phyloP scores from a whole-genome alignment of 2,797 vertebrate genomes.

The Macroramphosus scolopax region DNA sequence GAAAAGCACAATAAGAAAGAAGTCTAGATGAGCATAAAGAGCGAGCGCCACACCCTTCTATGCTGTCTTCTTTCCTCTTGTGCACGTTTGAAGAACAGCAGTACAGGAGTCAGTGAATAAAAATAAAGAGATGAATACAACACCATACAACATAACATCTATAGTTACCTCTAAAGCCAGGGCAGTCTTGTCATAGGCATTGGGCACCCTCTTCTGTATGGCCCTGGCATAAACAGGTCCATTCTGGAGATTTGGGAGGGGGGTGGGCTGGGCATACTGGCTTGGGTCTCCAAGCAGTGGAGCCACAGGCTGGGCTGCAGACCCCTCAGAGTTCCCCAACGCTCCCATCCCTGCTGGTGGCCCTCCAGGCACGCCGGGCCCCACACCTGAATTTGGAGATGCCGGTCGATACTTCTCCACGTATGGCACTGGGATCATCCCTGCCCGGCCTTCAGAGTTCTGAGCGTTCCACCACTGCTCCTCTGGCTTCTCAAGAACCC shows the following conservation, averaged over 20 bases:
- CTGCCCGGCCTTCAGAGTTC: constrained; percentile 90
- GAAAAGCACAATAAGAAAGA: no score
- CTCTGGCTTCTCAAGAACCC: constrained; percentile 95
- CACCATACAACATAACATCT: no score
- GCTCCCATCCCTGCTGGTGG: constrained; percentile 36
- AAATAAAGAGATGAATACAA: no score
- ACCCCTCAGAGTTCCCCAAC: constrained; percentile 87
- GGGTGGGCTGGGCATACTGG: constrained; percentile 97
- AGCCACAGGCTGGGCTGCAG: constrained; percentile 74
- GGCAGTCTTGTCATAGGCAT: constrained; percentile 99
- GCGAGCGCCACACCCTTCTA: no score
- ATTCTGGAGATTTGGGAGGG: constrained; percentile 98
- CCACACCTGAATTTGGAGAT: constrained; percentile 84
- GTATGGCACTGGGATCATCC: constrained; percentile 98
- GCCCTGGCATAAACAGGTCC: constrained; percentile 97
- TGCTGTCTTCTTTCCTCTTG: no score
- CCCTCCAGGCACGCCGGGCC: constrained; percentile 72
- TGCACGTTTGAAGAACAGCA: no score
- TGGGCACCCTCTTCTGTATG: constrained; percentile 99
- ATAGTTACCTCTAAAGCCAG: constrained; percentile 97
- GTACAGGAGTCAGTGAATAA: no score
- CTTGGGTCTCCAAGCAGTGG: constrained; percentile 92
- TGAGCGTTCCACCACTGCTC: constrained; percentile 99
- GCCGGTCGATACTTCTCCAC: constrained; percentile 95
- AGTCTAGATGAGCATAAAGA: no score